These are phyloP conservation scores for Scomber scombrus DNA, from an alignment of 2,113 vertebrate species.

Conservation along the genomic window DNA sequence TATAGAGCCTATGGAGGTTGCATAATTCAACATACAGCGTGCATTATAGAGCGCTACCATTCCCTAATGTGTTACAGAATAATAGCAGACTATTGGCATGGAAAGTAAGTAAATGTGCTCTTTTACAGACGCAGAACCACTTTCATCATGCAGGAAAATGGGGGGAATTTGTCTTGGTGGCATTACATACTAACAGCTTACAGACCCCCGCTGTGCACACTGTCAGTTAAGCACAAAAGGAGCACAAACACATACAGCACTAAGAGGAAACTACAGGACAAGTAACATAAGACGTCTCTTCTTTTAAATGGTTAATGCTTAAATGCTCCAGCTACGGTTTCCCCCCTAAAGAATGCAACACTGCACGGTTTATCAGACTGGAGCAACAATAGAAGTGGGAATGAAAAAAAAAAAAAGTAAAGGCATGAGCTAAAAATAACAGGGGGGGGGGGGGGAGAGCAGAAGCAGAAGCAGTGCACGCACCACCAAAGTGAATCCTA, in stretches of 20 bases:
- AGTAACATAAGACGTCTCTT: slow-evolving; percentile 20
- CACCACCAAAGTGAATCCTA: slow-evolving; percentile 8
- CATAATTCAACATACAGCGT: slow-evolving; percentile 17
- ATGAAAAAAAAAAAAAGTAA: slow-evolving; percentile 1
- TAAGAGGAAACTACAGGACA: slow-evolving; percentile 9
- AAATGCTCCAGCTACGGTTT: not conserved
- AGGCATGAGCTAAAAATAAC: slow-evolving; percentile 59
- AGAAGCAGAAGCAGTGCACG: slow-evolving; percentile 12
- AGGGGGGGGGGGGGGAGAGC: too few relatives aligned
- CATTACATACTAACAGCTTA: not conserved
- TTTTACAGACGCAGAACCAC: slow-evolving; percentile 15
- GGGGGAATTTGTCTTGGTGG: slow-evolving; percentile 6
- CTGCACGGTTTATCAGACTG: slow-evolving; percentile 21
- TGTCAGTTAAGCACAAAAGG: slow-evolving; percentile 25
- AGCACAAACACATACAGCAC: not conserved
- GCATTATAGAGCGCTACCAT: slow-evolving; percentile 1
- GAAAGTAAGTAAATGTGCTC: slow-evolving; percentile 6
- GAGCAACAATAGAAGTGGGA: slow-evolving; percentile 38
- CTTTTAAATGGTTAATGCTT: slow-evolving; percentile 4
- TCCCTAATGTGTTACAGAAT: not conserved
- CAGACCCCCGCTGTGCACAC: not conserved
- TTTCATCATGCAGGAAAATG: slow-evolving; percentile 11
- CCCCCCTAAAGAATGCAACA: slow-evolving; percentile 14
- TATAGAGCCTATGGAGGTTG: not conserved
- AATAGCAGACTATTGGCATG: not conserved